Percentiles rank a stretch among this genome's conserved stretches.
phyloP scores from a whole-genome alignment of 2,113 vertebrate genomes.

The Anguilla japonica region DNA sequence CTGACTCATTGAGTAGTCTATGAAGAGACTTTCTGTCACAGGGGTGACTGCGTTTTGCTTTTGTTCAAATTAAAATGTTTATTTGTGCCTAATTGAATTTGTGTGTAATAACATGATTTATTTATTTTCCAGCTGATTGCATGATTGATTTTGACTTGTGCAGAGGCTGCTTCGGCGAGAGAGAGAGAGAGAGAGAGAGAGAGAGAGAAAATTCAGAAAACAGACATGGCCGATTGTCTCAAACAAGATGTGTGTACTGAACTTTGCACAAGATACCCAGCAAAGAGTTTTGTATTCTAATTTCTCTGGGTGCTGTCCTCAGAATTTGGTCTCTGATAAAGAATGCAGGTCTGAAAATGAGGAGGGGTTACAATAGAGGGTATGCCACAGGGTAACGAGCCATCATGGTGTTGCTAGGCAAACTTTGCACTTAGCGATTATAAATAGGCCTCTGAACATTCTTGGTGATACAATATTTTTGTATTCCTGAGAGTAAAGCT shows the following conservation, averaged over 20 bases:
- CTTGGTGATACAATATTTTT: too few species aligned
- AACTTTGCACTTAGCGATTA: too few species aligned
- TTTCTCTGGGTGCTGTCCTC: not conserved
- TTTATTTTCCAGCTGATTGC: not conserved
- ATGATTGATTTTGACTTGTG: not conserved
- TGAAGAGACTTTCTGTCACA: constrained; percentile 1
- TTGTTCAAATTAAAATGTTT: not conserved
- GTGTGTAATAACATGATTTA: not conserved
- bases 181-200: not conserved
- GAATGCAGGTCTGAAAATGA: not conserved
- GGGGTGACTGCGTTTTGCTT: not conserved
- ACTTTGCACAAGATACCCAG: not conserved
- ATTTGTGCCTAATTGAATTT: not conserved
- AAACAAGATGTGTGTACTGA: not conserved
- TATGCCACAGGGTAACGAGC: too few species aligned
- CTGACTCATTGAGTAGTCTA: not conserved
- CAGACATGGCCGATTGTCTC: not conserved
- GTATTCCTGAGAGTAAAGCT: too few species aligned
- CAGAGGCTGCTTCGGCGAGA: not conserved
- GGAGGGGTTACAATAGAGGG: too few species aligned
- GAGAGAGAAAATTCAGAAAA: not conserved
- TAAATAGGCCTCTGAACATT: not conserved
- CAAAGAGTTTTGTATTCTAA: not conserved
- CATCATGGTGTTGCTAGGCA: too few species aligned
- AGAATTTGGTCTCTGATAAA: not conserved